Conservation (phyloP, 2,797 vertebrate genomes). For the Serranus cabrilla region DNA sequence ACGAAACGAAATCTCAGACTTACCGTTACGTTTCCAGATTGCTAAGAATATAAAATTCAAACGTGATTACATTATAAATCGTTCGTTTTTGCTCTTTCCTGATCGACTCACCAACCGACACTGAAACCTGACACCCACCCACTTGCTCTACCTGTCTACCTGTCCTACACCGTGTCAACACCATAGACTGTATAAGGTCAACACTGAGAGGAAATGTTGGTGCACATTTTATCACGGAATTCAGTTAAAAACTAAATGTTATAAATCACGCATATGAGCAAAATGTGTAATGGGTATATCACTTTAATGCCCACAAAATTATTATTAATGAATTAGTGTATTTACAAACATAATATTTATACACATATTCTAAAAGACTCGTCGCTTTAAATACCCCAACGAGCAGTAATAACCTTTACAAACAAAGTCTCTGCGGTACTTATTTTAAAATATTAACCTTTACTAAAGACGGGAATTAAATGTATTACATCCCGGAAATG, state of each 20-base stretch:
- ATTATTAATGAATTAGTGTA: neutral
- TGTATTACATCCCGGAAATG: slow-evolving; percentile 66
- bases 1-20: slow-evolving; percentile 2
- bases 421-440: neutral
- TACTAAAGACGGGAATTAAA: neutral
- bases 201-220: neutral
- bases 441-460: neutral
- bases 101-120: slow-evolving; percentile 6
- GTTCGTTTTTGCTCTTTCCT: slow-evolving; percentile 16
- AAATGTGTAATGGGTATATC: too few relatives aligned
- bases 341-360: neutral
- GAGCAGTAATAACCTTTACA: neutral
- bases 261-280: neutral
- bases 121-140: slow-evolving; percentile 72
- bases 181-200: neutral
- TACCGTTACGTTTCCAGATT: slow-evolving; percentile 39
- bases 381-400: neutral
- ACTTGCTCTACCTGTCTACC: slow-evolving; percentile 77
- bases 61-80: neutral
- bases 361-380: neutral
- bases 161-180: slow-evolving; percentile 44
- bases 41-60: too few relatives aligned
- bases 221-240: neutral
- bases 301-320: too few relatives aligned
- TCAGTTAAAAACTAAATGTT: neutral